Evolutionary conservation across 2,797 vertebrate species (phyloP).

Genomic region (Glossophaga mutica): DNA sequence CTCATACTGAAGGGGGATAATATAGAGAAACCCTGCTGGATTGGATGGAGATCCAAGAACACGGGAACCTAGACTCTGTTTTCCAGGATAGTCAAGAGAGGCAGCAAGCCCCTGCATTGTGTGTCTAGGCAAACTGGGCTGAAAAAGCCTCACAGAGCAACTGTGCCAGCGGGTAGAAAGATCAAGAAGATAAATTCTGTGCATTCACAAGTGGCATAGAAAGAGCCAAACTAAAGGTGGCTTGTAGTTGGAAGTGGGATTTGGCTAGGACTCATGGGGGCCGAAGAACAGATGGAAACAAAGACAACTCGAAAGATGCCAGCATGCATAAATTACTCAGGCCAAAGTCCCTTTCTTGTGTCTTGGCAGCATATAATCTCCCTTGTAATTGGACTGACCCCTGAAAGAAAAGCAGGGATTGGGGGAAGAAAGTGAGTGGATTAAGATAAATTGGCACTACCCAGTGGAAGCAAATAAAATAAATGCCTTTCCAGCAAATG

Average conservation of each 20-base stretch:
- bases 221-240: background rate
- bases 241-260: background rate
- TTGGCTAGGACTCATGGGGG: background rate
- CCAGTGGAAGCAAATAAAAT: background rate
- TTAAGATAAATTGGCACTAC: conserved; percentile 3
- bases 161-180: background rate
- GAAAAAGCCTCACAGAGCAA: background rate
- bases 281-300: background rate
- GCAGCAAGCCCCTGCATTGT: background rate
- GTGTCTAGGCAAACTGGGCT: background rate
- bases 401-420: background rate
- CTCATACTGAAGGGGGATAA: background rate
- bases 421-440: background rate
- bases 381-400: background rate
- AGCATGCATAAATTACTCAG: background rate
- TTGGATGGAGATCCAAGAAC: background rate
- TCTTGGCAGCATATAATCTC: background rate
- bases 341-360: background rate
- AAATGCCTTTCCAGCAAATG: background rate
- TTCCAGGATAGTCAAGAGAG: background rate
- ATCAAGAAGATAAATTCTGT: background rate
- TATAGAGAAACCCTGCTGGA: background rate
- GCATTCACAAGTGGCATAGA: background rate
- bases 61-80: background rate
- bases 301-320: background rate